Evolutionary conservation across 2,113 vertebrate genomes (phyloP), one percentile per base, ranked within the genome.

Genomic region (Ellobius talpinus): DNA sequence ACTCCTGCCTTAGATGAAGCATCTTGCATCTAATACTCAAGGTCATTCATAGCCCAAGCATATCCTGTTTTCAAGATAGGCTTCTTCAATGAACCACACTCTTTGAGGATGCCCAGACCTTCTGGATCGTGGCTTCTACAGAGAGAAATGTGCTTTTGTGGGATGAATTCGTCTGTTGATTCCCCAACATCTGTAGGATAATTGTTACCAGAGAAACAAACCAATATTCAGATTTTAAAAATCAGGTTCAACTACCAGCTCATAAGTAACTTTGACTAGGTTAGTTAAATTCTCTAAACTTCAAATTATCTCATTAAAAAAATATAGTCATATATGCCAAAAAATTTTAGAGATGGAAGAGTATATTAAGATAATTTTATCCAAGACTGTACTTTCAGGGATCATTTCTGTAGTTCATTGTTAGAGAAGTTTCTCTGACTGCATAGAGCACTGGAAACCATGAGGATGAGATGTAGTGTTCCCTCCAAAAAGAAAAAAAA

Each of bases 301-400:
- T 89, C 72, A 8, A 33, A 42, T 81, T 50, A 95, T 91, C 39
- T 92, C 29, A 58, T 58, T 87, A 33, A 78, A 79, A 87, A 87
- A 93, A 65, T 78, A 77, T 6, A 65, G n/a, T 72, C 72, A 81
- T 3, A 23, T 5, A 66, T 11, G 63, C 66, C 26, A 91, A 81
- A 12, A 95, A 86, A 68, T 72, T 33, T 19, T 26, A 55, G 63
- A 86, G 1, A 29, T 52, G 19, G 45, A 90, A 52, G 76, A 52
- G 73, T 23, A 3, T 39, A 92, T 89, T 68, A 61, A 93, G 63
- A 58, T 33, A 26, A 42, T 74, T 47, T 88, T 12, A 14, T 68
- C n/a, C 10, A 58, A 58, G 58, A 21, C 19, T 21, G 21, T 58
- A 58, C 19, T 58, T 58, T 58, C 58, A 58, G 58, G 58, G 58